phyloP scores from a whole-genome alignment of 2,797 vertebrate genomes.

The Scolopax rusticola region DNA sequence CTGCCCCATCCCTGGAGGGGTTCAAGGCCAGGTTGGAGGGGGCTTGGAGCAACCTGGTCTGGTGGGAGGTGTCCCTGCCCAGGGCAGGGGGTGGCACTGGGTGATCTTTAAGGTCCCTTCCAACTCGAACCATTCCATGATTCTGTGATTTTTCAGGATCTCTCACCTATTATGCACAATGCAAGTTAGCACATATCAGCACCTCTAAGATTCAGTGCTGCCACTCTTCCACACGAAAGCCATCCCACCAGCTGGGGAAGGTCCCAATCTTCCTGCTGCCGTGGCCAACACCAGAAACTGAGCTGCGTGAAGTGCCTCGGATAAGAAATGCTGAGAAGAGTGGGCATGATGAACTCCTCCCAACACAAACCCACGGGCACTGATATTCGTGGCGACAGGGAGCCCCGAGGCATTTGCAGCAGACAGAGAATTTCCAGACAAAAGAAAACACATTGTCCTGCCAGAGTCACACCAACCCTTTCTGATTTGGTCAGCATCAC shows the following conservation, averaged over 20 bases:
- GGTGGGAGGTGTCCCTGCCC: no score
- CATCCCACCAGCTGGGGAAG: not conserved
- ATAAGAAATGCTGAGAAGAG: not conserved
- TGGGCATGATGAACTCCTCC: not conserved
- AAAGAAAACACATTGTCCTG: slow-evolving; percentile 54
- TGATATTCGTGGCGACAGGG: not conserved
- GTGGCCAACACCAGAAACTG: not conserved
- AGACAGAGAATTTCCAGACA: slow-evolving; percentile 52
- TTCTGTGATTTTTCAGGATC: not conserved
- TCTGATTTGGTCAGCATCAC: slow-evolving; percentile 49
- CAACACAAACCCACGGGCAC: not conserved
- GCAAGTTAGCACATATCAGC: not conserved
- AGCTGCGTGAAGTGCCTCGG: not conserved
- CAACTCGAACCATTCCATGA: no score
- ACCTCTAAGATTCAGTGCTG: not conserved
- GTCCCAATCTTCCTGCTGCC: not conserved
- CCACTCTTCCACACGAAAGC: not conserved
- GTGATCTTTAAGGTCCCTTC: no score
- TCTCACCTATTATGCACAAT: not conserved
- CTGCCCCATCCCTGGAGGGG: no score
- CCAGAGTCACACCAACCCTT: slow-evolving; percentile 34
- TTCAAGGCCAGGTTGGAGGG: no score
- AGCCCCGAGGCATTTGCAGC: slow-evolving; percentile 11
- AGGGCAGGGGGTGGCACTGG: no score
- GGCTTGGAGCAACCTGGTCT: no score